Evolutionary conservation across 1,140 invertebrate species (phyloP), one percentile per base, ranked within the genome.

Genomic region (Drosophila arizonae): DNA sequence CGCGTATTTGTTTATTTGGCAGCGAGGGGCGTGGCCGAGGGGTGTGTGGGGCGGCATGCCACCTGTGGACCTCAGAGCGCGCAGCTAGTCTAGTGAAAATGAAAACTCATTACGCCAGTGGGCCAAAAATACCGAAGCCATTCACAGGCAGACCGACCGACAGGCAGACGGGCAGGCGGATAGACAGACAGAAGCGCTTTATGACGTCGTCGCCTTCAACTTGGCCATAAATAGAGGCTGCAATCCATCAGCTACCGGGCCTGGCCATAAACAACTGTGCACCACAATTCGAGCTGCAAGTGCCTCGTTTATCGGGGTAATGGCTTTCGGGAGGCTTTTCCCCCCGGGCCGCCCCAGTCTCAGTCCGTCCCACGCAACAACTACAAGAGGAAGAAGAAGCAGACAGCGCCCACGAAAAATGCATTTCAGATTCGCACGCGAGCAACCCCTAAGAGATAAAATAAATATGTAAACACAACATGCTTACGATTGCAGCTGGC

Each of bases 81-180:
- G 63, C 48, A 26, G 56, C 51, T 24, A 33, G 58, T 71, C 50
- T 58, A 63, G 39, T 54, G 69, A 84, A 74, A 80, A 85, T 51
- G 75, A 78, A 85, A 86, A 78, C 81, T 86, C 81, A 86, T 85
- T 85, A 81, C 65, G 78, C 78, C 54, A 72, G 56, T 65, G 41
- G 43, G 54, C 76, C 81, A 79, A 82, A 82, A 88, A 77, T 87
- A 88, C 71, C 65, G 6, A 30, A 66, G 58, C 60, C 77, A 76
- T 78, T 76, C 76, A 70, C 76, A 70, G 21, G 21, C 21, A 24
- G 21, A 24, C 21, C 21, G 21, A 24, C 1, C 21, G 21, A 24
- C 1, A 24, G 21, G 3, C 21, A 24, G 21, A 24, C 17, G 17
- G 17, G 17, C 17, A 17, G 17, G 17, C 17, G 17, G 17, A 17